A percentile compares a stretch with the other conserved stretches of the same genome.
Conservation (phyloP, 2,888 invertebrate species). For the Hydraecia micacea region DNA sequence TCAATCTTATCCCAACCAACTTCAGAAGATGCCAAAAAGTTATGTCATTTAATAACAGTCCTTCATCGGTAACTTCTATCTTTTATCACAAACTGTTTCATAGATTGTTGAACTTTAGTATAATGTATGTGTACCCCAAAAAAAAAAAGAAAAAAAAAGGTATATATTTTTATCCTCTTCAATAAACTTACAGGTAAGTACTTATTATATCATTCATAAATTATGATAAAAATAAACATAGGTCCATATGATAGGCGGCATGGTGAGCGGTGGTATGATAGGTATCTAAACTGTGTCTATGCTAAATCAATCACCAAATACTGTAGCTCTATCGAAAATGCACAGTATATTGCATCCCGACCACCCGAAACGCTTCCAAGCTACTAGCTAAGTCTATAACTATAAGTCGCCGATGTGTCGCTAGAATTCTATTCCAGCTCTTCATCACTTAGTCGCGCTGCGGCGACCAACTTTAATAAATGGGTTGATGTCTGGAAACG, state of each 20-base stretch:
- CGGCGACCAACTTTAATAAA: conserved; percentile 45
- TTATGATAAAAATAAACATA: neutral
- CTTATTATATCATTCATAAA: neutral
- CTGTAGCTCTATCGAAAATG: neutral
- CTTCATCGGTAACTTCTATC: too few species aligned
- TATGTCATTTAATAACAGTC: too few species aligned
- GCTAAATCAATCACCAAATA: neutral
- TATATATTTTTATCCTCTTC: too few species aligned
- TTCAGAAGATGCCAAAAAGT: too few species aligned
- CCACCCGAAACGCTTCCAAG: neutral
- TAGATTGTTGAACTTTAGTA: too few species aligned
- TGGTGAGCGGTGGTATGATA: too few species aligned
- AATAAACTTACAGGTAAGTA: too few species aligned
- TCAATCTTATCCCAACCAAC: too few species aligned
- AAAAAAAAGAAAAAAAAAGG: too few species aligned
- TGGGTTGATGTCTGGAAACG: conserved; percentile 44
- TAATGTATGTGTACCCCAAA: too few species aligned
- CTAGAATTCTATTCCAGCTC: conserved; percentile 35
- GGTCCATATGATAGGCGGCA: neutral
- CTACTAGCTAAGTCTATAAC: conserved; percentile 13
- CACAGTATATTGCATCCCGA: neutral
- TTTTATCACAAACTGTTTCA: too few species aligned
- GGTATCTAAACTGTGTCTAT: neutral
- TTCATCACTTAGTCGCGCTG: conserved; percentile 47
- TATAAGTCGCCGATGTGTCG: conserved; percentile 40